Evolutionary conservation across 2,797 vertebrate genomes (phyloP).

Genomic region (Hoplostethus mediterraneus): DNA sequence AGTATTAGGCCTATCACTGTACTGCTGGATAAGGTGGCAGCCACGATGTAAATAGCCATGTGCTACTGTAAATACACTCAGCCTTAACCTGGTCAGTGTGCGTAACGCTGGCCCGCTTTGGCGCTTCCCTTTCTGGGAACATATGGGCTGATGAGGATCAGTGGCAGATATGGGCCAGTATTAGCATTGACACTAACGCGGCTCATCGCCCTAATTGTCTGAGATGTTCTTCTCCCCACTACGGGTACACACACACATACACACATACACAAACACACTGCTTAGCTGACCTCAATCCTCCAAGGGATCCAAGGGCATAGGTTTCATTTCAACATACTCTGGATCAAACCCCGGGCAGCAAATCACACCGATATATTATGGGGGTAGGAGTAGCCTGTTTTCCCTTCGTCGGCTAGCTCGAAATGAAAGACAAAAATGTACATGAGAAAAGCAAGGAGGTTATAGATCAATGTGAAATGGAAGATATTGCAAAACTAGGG

Average conservation of each 20-base stretch:
- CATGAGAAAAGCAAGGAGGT: background rate
- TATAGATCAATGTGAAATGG: slow-evolving; percentile 12
- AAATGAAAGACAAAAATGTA: slow-evolving; percentile 23
- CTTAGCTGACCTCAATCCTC: slow-evolving; percentile 74
- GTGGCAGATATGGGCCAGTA: slow-evolving; percentile 74
- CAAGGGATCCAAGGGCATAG: slow-evolving; percentile 42
- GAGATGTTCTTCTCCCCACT: slow-evolving; percentile 67
- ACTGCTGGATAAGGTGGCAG: slow-evolving; percentile 27
- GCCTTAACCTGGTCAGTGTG: slow-evolving; percentile 54
- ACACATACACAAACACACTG: background rate
- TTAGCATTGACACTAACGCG: slow-evolving; percentile 68
- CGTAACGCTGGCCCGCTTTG: slow-evolving; percentile 17
- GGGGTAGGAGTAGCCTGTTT: no score
- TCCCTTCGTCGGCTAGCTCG: background rate
- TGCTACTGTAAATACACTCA: slow-evolving; percentile 61
- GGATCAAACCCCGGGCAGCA: slow-evolving; percentile 29
- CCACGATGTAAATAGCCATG: slow-evolving; percentile 58
- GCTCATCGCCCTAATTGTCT: slow-evolving; percentile 79
- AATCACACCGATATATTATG: background rate
- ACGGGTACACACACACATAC: slow-evolving; percentile 20
- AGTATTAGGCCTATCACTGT: slow-evolving; percentile 10
- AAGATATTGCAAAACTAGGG: no score
- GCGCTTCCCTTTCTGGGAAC: slow-evolving; percentile 57
- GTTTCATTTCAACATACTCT: slow-evolving; percentile 38
- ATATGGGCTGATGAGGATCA: slow-evolving; percentile 73